Evolutionary conservation across 92 coral and sea anemone species (phyloP), one percentile per base, ranked within the genome.

Genomic region (Parazoanthus darwini): DNA sequence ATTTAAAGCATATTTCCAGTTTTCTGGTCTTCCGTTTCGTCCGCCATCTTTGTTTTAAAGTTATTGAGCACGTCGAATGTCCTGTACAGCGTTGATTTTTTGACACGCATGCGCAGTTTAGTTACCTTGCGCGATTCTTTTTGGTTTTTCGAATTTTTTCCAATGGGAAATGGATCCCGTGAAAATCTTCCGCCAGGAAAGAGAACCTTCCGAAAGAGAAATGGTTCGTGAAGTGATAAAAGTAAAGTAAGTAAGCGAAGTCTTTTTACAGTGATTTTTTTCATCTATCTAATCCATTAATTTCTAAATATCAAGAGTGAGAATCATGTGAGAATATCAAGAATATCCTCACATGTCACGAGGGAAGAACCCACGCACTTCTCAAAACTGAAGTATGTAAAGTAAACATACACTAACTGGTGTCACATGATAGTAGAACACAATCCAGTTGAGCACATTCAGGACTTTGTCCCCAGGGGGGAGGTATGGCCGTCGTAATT

Each of bases 171-270:
- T 84, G 87, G 87, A 84, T 84, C 87, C 87, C 8, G 29, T 84
- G 87, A 84, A 71, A 84, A 48, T 84, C 5, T 84, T 84, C 44
- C 87, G 87, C 66, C 87, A 42, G 87, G 87, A 71, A 84, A 71
- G 33, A 84, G 87, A 71, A 84, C 87, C 87, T 1, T 84, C 88
- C 51, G 98, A 95, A 46, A 95, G 87, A 80, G 98, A 92, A 67
- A 87, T 95, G 89, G 82, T 95, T 87, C 91, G 96, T 77, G 94
- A 93, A 66, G 92, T 88, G 58, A 86, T 95, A 39, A 95, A 95
- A 90, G 96, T 94, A n/a, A 51, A 90, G 98, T 95, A 84, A 93
- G 98, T 88, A 42, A 63, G 70, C 59, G 26, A 23, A 63, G 70
- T 63, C 26, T 63, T 63, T 23, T 18, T 63, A 18, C n/a, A 22